phyloP scores from a whole-genome alignment of 1,140 invertebrate genomes.

The Laupala kohalensis region DNA sequence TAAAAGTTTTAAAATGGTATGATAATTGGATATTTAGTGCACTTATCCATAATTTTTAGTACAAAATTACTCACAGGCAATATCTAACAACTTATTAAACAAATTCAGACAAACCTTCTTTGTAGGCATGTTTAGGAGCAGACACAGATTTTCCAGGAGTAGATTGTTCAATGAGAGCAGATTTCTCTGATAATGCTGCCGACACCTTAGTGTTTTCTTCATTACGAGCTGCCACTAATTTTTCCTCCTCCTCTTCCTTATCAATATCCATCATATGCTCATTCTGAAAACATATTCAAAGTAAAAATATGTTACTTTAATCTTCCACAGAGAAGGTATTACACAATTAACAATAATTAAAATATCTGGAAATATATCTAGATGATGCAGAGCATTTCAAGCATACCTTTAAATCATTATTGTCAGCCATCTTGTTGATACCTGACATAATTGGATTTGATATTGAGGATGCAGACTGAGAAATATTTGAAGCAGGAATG shows the following conservation, averaged over 20 bases:
- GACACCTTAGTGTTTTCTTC: conserved; percentile 34
- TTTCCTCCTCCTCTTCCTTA: conserved; percentile 18
- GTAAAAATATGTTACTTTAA: background rate
- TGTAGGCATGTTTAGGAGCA: conserved; percentile 31
- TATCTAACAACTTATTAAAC: background rate
- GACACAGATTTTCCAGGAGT: background rate
- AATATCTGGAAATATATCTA: background rate
- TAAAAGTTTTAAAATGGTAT: no score
- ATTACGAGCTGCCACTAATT: conserved; percentile 33
- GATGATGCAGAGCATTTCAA: background rate
- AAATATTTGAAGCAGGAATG: background rate
- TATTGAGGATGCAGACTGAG: conserved; percentile 13
- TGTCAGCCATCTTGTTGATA: conserved; percentile 4
- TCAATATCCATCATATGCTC: background rate
- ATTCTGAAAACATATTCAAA: background rate
- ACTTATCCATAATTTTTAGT: no score
- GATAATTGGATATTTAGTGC: no score
- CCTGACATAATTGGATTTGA: background rate
- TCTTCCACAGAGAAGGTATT: background rate
- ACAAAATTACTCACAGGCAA: no score
- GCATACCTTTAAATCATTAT: background rate
- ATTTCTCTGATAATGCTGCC: conserved; percentile 16
- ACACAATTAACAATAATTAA: background rate
- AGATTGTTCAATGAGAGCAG: conserved; percentile 20
- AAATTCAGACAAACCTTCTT: conserved; percentile 23